Conservation (phyloP, 2,888 invertebrate genomes). For the Pteria penguin region DNA sequence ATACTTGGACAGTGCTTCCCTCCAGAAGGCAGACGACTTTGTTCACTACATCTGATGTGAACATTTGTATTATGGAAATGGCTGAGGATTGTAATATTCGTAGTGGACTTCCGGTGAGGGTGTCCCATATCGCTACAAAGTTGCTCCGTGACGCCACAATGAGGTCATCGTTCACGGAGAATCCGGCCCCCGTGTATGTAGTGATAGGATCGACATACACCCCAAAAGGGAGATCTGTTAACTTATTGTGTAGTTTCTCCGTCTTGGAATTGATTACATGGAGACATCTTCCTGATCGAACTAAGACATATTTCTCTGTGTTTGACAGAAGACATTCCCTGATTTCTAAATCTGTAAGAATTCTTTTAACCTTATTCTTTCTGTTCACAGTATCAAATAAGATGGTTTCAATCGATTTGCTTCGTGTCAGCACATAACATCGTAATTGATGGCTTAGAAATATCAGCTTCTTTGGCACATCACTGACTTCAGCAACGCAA, state of each 20-base stretch:
- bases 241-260: constrained; percentile 55
- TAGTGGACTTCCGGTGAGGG: constrained; percentile 62
- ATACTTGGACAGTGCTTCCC: constrained; percentile 72
- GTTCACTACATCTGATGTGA: constrained; percentile 65
- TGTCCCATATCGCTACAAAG: constrained; percentile 73
- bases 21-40: constrained; percentile 69
- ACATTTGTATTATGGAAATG: constrained; percentile 66
- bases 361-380: constrained; percentile 51
- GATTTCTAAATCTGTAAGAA: constrained; percentile 68
- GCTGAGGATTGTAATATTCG: constrained; percentile 68
- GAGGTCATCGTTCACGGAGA: constrained; percentile 66
- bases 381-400: constrained; percentile 62
- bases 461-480: constrained; percentile 63
- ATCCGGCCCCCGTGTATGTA: constrained; percentile 70
- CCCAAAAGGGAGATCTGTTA: constrained; percentile 66
- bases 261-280: constrained; percentile 61
- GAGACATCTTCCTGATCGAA: constrained; percentile 64
- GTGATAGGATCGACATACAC: constrained; percentile 68
- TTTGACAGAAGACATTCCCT: constrained; percentile 61
- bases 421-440: constrained; percentile 65
- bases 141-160: constrained; percentile 71
- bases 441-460: constrained; percentile 59
- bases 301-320: constrained; percentile 60
- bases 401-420: constrained; percentile 61
- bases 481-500: constrained; percentile 63